A percentile compares a stretch with the other conserved stretches of the same genome.
phyloP scores from a whole-genome alignment of 2,888 invertebrate species.

The Cephus rjabovi region DNA sequence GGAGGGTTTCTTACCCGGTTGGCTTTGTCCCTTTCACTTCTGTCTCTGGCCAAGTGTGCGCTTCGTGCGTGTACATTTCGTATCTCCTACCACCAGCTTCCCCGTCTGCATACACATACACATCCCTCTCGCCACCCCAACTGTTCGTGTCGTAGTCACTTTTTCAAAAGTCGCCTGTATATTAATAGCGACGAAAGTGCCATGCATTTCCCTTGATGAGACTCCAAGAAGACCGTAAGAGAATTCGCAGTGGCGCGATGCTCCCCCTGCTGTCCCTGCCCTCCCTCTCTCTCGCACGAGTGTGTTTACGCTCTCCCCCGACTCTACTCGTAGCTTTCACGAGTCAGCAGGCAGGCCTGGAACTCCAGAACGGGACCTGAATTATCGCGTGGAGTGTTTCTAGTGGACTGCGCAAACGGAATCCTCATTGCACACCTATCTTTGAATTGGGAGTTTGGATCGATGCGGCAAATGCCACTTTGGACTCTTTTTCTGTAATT shows the following conservation, averaged over 20 bases:
- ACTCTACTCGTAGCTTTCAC: not conserved
- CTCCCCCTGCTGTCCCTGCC: not conserved
- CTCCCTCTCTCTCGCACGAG: not conserved
- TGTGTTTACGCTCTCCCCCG: not conserved
- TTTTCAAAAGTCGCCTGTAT: not conserved
- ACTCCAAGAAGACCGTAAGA: not conserved
- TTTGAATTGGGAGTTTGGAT: not conserved
- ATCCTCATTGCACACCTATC: not conserved
- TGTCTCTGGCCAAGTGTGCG: not conserved
- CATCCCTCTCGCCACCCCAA: not conserved
- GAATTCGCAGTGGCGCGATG: not conserved
- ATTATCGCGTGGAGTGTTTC: not conserved
- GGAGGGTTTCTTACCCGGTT: not conserved
- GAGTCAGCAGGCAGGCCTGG: not conserved
- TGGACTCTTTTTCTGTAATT: not conserved
- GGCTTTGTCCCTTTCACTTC: not conserved
- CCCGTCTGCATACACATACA: not conserved
- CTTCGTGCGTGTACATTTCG: not conserved
- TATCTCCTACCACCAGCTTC: not conserved
- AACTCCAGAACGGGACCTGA: not conserved
- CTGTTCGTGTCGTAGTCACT: not conserved
- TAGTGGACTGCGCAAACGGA: not conserved
- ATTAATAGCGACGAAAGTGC: not conserved
- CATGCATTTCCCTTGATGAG: too few relatives aligned
- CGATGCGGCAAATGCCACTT: not conserved